phyloP scores from a whole-genome alignment of 2,888 invertebrate species.

The Apocheima hispidaria region DNA sequence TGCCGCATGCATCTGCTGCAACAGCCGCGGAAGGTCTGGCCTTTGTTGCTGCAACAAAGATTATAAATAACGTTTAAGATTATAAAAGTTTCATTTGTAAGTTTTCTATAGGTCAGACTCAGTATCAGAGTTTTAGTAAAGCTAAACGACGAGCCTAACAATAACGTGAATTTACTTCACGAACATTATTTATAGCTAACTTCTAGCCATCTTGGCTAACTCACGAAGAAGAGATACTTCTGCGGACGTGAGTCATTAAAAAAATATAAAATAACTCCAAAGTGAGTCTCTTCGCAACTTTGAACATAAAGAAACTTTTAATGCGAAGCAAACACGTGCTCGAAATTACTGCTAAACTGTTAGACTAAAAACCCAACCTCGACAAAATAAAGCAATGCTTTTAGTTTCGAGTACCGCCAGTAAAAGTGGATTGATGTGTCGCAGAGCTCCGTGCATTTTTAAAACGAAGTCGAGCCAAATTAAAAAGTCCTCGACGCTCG shows the following conservation, averaged over 20 bases:
- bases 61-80: not conserved
- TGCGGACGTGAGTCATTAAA: slow-evolving; percentile 21
- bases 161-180: not conserved
- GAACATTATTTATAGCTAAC: no score
- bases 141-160: no score
- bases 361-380: slow-evolving; percentile 41
- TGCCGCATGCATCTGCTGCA: slow-evolving; percentile 98
- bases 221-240: not conserved
- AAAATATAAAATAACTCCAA: slow-evolving; percentile 16
- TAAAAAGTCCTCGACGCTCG: slow-evolving; percentile 82
- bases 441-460: slow-evolving; percentile 82
- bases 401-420: slow-evolving; percentile 68
- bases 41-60: slow-evolving; percentile 90
- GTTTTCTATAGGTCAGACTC: no score
- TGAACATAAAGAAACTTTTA: slow-evolving; percentile 34
- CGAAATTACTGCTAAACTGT: slow-evolving; percentile 37
- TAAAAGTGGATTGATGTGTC: slow-evolving; percentile 83
- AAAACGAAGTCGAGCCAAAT: slow-evolving; percentile 79
- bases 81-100: not conserved
- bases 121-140: no score
- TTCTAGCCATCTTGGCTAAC: no score
- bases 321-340: slow-evolving; percentile 34
- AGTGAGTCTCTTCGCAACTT: slow-evolving; percentile 25
- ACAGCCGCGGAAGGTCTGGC: slow-evolving; percentile 92
- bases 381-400: slow-evolving; percentile 59